Evolutionary conservation across 1,140 invertebrate genomes (phyloP), one percentile per base, ranked within the genome.

Genomic region (Trialeurodes vaporariorum): DNA sequence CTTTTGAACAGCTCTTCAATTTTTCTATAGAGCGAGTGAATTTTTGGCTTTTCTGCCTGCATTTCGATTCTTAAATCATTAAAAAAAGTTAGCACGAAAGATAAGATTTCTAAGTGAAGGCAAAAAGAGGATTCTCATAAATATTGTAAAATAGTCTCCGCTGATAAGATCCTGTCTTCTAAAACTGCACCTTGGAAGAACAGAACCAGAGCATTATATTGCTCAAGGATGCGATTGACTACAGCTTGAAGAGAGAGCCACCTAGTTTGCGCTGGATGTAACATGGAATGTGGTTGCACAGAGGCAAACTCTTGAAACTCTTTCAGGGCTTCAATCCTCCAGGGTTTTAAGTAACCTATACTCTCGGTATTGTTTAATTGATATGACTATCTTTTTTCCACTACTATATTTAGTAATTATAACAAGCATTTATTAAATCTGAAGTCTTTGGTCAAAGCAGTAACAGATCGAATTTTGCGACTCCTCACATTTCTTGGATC

Each of bases 251-350:
- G 21, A 34, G 66, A 67, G 21, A 67, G 27, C 26, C 66, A 62
- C 24, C 60, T n/a, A 27, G 66, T 67, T 40, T 67, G 2, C 17
- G 40, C 25, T 61, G 66, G 66, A 23, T 23, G 13, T 27, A 67
- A 60, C 12, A 67, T 67, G 12, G 61, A 61, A 27, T 67, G 66
- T 23, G 60, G 66, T 25, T 17, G n/a, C 22, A 63, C 2, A 40
- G 61, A 25, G 12, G 2, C 27, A n/a, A 67, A 62, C 21, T 25
- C 25, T 62, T 67, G 60, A 27, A 67, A 67, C 26, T 67, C 0
- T 1, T n/a, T n/a, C n/a, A n/a, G n/a, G n/a, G n/a, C n/a, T n/a
- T n/a, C n/a, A n/a, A n/a, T n/a, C n/a, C n/a, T n/a, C n/a, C n/a
- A n/a, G n/a, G n/a, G n/a, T n/a, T n/a, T n/a, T n/a, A n/a, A n/a